These are phyloP conservation scores for Platorchestia sp. DNA, from an alignment of 1,140 invertebrate species.

Conservation along the genomic window DNA sequence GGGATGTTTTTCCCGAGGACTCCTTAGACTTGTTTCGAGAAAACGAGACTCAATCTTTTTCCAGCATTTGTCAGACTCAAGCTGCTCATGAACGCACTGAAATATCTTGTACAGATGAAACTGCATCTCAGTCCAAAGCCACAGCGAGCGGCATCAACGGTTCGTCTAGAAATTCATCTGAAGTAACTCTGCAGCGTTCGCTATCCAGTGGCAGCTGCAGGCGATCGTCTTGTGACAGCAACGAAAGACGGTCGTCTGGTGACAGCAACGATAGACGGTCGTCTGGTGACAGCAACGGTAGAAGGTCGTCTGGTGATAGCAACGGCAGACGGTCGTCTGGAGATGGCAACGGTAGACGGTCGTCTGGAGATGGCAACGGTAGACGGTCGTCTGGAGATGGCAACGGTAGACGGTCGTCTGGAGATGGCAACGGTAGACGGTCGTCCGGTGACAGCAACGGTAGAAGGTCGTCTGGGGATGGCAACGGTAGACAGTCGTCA, in stretches of 20 bases:
- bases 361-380: not conserved
- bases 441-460: not conserved
- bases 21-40: not conserved
- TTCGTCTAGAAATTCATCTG: not conserved
- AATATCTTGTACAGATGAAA: not conserved
- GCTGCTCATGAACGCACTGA: not conserved
- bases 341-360: not conserved
- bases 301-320: not conserved
- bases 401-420: not conserved
- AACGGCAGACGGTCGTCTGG: too few relatives aligned
- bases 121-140: not conserved
- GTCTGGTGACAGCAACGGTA: not conserved
- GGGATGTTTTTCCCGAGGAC: not conserved
- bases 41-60: not conserved
- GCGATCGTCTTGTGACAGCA: not conserved
- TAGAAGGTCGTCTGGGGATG: too few relatives aligned
- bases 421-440: not conserved
- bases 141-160: not conserved
- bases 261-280: too few relatives aligned
- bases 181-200: not conserved
- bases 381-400: not conserved
- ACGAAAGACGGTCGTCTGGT: too few relatives aligned
- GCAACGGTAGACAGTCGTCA: too few relatives aligned
- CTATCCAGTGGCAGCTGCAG: not conserved
- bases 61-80: not conserved